Conservation (phyloP, 1,140 invertebrate genomes). For the Pseudobourletiella spinata region DNA sequence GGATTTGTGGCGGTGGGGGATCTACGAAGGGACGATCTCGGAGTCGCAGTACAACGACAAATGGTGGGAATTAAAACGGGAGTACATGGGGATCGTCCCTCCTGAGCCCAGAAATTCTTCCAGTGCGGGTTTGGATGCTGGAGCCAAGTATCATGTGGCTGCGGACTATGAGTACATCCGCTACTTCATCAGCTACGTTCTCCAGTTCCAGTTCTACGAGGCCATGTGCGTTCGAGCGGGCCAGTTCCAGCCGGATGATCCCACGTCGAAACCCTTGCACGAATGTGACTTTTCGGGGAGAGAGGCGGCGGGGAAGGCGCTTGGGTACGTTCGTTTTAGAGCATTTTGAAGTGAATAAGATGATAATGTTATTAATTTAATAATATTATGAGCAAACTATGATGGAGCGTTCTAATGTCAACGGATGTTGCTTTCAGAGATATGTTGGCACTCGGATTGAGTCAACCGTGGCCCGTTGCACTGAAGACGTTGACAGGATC, state of each 20-base stretch:
- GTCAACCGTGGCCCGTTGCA: conserved; percentile 43
- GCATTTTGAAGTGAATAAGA: no score
- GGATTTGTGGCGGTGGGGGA: conserved; percentile 44
- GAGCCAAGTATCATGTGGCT: conserved; percentile 46
- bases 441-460: conserved; percentile 44
- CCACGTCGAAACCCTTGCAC: conserved; percentile 38
- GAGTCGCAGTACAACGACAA: conserved; percentile 41
- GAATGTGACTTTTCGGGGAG: conserved; percentile 45
- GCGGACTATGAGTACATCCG: no score
- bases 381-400: no score
- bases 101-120: conserved; percentile 32
- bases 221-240: conserved; percentile 40
- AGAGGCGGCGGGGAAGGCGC: conserved; percentile 39
- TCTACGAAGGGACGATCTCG: conserved; percentile 41
- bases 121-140: conserved; percentile 43
- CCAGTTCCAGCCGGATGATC: conserved; percentile 36
- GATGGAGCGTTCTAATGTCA: no score
- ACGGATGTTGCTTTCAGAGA: no score
- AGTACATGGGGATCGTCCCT: conserved; percentile 42
- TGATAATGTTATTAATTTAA: no score
- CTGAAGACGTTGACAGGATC: conserved; percentile 42
- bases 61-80: conserved; percentile 44
- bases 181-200: no score
- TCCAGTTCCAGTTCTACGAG: no score
- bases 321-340: no score